Base-by-base conservation (phyloP, 2,888 invertebrate genomes). In the Drosophila austrosaltans region DNA sequence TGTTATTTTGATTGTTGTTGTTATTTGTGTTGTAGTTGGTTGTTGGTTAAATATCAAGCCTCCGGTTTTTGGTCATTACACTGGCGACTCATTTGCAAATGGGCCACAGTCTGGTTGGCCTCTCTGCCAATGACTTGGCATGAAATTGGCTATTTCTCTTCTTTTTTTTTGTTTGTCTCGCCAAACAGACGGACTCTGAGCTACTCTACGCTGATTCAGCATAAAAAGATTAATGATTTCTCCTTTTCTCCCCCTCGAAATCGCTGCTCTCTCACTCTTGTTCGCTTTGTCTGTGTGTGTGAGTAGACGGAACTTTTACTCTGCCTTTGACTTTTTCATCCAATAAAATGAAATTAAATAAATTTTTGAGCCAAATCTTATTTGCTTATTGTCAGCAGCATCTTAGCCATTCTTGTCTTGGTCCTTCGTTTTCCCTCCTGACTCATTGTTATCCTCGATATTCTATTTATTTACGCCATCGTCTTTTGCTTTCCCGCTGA, bases 311-410 rank as follows among this genome's bases (percentile, higher is more conserved):
- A 70, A 66, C 61, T 67, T 63, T 67, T 58, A 65, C 53, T 48
- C 22, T 64, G 69, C 74, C 69, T 70, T 78, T 81, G 81, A 82
- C 77, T 82, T 74, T 72, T 63, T 48, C 48, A 69, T 75, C 79
- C 79, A 83, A 86, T 84, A 81, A 84, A 86, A 79, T 82, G 77
- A 86, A 83, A 84, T 84, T 83, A 86, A 86, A 86, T 84, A 84
- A 76, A 86, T 84, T 84, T 84, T 84, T 84, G 77, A 80, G 69
- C 73, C 75, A 83, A 86, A 79, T 83, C 79, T 79, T 82, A 84
- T 86, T 86, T 86, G 84, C 75, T 79, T 82, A 81, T 79, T 84
- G 82, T 79, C 81, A 74, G 80, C 73, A 64, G 58, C 30, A 61
- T 58, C 58, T 36, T 36, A 56, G 56, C 36, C 56, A 72, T 63